phyloP scores from a whole-genome alignment of 2,113 vertebrate species.

The Nothoprocta perdicaria region DNA sequence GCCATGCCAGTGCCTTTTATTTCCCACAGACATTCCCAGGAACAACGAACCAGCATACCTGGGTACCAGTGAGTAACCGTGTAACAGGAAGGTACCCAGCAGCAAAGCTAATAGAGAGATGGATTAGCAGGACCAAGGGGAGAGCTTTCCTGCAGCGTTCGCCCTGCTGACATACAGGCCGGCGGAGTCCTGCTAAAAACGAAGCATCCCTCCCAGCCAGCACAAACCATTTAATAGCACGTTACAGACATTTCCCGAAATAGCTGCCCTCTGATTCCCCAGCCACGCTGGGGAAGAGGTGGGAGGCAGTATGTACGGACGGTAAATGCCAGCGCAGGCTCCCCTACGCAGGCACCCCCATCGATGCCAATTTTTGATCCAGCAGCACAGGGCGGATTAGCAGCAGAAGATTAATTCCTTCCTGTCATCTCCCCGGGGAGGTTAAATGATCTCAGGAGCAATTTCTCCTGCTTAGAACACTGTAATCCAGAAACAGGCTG shows the following conservation, averaged over 20 bases:
- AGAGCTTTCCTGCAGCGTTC: neutral
- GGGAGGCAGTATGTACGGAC: neutral
- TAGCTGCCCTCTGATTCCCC: slow-evolving; percentile 47
- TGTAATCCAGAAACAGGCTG: slow-evolving; percentile 58
- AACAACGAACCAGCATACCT: neutral
- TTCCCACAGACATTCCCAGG: neutral
- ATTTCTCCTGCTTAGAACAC: slow-evolving; percentile 74
- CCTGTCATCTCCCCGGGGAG: slow-evolving; percentile 76
- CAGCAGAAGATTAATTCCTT: slow-evolving; percentile 81
- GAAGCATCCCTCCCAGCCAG: slow-evolving; percentile 8
- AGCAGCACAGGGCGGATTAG: slow-evolving; percentile 74
- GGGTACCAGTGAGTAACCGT: neutral
- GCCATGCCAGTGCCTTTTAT: neutral
- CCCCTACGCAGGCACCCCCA: slow-evolving; percentile 51
- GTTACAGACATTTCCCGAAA: slow-evolving; percentile 28
- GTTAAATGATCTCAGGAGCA: slow-evolving; percentile 77
- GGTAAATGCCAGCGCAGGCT: slow-evolving; percentile 56
- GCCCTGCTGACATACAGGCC: neutral
- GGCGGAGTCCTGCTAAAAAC: neutral
- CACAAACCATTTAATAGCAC: neutral
- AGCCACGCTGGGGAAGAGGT: neutral
- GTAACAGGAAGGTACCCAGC: neutral
- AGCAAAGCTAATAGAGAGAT: neutral
- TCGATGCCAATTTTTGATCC: slow-evolving; percentile 71
- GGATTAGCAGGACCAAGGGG: neutral